Conservation (phyloP, 2,888 invertebrate species). For the Hypena proboscidalis region DNA sequence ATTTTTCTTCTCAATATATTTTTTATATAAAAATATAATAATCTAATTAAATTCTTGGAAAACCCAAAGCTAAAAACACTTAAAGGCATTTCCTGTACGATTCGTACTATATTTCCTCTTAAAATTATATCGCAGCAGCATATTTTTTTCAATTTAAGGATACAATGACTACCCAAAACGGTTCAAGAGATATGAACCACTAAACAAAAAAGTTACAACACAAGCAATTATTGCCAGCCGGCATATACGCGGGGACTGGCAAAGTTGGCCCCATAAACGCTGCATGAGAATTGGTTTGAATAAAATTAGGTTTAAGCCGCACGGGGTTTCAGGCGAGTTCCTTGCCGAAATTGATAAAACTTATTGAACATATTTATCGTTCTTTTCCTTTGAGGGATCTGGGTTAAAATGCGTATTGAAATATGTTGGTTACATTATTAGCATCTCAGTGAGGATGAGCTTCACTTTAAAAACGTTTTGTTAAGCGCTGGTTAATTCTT, state of each 20-base stretch:
- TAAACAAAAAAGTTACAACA: conserved; percentile 44
- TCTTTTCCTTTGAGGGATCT: conserved; percentile 15
- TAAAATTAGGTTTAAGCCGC: conserved; percentile 45
- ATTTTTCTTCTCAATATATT: too few species aligned
- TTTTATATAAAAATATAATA: too few species aligned
- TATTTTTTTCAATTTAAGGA: conserved; percentile 39
- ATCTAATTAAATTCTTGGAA: too few species aligned
- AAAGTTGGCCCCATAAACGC: conserved; percentile 58
- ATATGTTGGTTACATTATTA: too few species aligned
- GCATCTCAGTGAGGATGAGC: too few species aligned
- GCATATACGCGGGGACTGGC: conserved; percentile 25
- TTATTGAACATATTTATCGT: conserved; percentile 19
- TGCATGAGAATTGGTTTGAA: conserved; percentile 59
- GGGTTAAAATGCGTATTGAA: too few species aligned
- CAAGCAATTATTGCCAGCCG: conserved; percentile 49
- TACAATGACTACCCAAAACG: conserved; percentile 28
- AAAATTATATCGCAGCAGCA: too few species aligned
- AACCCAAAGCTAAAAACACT: too few species aligned
- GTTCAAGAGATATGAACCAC: conserved; percentile 27
- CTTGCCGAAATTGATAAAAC: conserved; percentile 42
- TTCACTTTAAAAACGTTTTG: too few species aligned
- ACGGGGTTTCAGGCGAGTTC: conserved; percentile 32
- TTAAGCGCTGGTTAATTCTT: too few species aligned
- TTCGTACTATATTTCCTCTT: too few species aligned
- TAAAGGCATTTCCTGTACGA: too few species aligned